A percentile compares a stretch with the other conserved stretches of the same genome.
These are phyloP conservation scores for Lithodes maja DNA, from an alignment of 2,888 invertebrate genomes.

Conservation along the genomic window DNA sequence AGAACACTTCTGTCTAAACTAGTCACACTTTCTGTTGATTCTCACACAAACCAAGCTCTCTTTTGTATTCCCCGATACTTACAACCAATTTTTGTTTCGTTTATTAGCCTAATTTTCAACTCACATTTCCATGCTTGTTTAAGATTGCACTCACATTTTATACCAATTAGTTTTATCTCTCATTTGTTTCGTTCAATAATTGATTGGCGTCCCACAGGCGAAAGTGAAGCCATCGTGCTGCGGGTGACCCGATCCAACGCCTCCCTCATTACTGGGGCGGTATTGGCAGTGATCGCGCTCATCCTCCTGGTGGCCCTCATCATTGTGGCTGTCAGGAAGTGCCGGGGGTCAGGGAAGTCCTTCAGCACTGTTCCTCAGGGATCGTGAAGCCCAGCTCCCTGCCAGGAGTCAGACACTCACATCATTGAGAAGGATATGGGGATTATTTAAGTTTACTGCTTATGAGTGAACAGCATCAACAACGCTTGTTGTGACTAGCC, in stretches of 20 bases:
- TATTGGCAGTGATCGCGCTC: conserved; percentile 49
- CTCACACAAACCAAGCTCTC: too few relatives aligned
- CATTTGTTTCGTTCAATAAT: neutral
- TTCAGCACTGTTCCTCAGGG: conserved; percentile 37
- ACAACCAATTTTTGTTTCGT: neutral
- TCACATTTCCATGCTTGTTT: neutral
- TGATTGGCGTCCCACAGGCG: conserved; percentile 18
- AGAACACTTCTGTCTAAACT: too few relatives aligned
- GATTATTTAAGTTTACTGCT: neutral
- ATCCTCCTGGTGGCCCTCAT: conserved; percentile 47
- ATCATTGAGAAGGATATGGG: neutral
- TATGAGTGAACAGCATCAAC: too few relatives aligned
- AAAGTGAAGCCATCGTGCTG: conserved; percentile 53
- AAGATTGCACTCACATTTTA: too few relatives aligned
- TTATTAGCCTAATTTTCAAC: neutral
- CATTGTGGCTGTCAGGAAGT: conserved; percentile 40
- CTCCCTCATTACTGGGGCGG: conserved; percentile 50
- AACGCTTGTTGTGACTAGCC: too few relatives aligned
- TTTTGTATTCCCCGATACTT: neutral
- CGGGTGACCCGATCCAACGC: conserved; percentile 37
- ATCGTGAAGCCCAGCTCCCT: conserved; percentile 25
- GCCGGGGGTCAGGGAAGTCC: conserved; percentile 16
- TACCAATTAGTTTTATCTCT: neutral
- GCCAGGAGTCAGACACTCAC: neutral
- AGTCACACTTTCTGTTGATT: too few relatives aligned